phyloP scores from a whole-genome alignment of 2,797 vertebrate genomes.

The Kryptolebias ocellatus region DNA sequence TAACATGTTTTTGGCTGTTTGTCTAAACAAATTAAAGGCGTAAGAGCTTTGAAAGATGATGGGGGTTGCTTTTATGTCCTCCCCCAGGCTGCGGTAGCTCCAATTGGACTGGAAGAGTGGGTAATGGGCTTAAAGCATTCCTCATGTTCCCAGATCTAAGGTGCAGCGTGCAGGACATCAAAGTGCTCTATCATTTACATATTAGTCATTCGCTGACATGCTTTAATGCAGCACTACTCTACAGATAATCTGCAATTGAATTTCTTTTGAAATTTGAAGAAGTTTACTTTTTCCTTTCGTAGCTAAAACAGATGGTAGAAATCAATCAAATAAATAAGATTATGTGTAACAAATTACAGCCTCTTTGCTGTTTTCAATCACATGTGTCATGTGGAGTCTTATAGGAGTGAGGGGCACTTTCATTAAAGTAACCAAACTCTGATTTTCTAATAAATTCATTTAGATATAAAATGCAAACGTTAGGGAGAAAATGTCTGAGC shows the following conservation, averaged over 20 bases:
- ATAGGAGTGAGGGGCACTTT: neutral
- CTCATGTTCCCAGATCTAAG: slow-evolving; percentile 69
- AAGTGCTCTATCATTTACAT: slow-evolving; percentile 69
- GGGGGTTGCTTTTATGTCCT: slow-evolving; percentile 72
- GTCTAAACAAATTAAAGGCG: slow-evolving; percentile 81
- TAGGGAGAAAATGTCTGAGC: too few relatives aligned
- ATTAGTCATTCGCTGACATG: slow-evolving; percentile 63
- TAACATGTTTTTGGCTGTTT: slow-evolving; percentile 76
- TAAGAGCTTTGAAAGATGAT: slow-evolving; percentile 71
- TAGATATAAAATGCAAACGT: too few relatives aligned
- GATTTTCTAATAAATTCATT: too few relatives aligned
- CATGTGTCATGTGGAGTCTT: slow-evolving; percentile 1
- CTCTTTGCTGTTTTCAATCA: slow-evolving; percentile 13
- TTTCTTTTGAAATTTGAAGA: slow-evolving; percentile 2
- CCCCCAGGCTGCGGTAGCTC: slow-evolving; percentile 73
- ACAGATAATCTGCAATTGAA: neutral
- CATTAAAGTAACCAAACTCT: too few relatives aligned
- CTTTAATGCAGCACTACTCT: slow-evolving; percentile 4
- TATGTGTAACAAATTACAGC: slow-evolving; percentile 28
- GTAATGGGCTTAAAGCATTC: slow-evolving; percentile 74
- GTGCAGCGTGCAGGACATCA: slow-evolving; percentile 64
- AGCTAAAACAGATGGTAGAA: slow-evolving; percentile 16
- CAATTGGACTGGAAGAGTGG: slow-evolving; percentile 70
- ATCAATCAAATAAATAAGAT: slow-evolving; percentile 15
- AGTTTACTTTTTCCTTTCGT: neutral